Evolutionary conservation across 2,888 invertebrate species (phyloP), one percentile per base, ranked within the genome.

Genomic region (Hydroisotoma schaefferi): DNA sequence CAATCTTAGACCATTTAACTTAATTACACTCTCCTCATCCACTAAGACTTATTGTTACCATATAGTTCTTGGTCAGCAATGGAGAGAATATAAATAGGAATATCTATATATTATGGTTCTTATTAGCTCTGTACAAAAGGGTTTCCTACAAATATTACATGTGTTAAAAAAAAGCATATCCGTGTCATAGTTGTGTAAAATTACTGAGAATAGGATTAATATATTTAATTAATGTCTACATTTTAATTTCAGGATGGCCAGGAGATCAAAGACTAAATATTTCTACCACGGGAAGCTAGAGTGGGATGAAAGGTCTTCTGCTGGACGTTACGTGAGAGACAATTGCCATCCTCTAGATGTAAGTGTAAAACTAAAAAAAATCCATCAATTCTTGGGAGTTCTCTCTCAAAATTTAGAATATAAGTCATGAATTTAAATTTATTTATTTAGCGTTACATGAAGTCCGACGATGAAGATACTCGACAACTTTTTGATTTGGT

Each of bases 281-380:
- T 99, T 98, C 80, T 93, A 94, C 80, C 90, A 94, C 77, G 95
- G 95, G 56, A 90, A 91, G 81, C 83, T 99, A 76, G 94, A 94
- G 79, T 99, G 98, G 98, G 94, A 97, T 77, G 93, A 94, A 73
- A 92, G 94, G 77, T 93, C 92, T 76, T 90, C 92, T 53, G 93
- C 94, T 62, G 98, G 97, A 56, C 87, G 94, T 80, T 99, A 98
- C 77, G 98, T 99, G 43, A 84, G 94, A 74, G 95, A 97, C 78
- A 95, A 95, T 78, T 98, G 98, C 81, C 95, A 94, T 82, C 95
- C 95, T 57, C 80, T 99, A 73, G 81, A 86, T 82, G 94, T 94
- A 79, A 85, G 84, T 82, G 6, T 51, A 26, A 37, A 12, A 43
- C 54, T 37, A 15, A 44, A 27, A 20, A 25, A 40, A 22, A 5